Percentiles rank a stretch among this genome's conserved stretches.
These are phyloP conservation scores for Saimiri boliviensis DNA, from an alignment of 2,113 vertebrate species.

Conservation along the genomic window DNA sequence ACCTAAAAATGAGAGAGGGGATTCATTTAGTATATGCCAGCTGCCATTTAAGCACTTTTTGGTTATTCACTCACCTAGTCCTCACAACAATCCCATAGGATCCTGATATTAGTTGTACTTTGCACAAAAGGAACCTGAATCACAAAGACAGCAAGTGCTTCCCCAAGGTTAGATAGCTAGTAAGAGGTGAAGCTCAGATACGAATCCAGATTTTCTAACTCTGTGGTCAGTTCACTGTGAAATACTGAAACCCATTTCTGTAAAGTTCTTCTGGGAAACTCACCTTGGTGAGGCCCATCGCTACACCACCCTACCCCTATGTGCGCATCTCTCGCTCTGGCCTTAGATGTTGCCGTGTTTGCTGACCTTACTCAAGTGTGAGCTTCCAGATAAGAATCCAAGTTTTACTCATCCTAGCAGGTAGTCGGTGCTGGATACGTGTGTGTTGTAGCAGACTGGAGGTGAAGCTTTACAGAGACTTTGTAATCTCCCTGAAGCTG, in stretches of 20 bases:
- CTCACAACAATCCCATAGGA: not conserved
- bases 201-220: not conserved
- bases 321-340: not conserved
- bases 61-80: not conserved
- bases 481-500: not conserved
- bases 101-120: not conserved
- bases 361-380: not conserved
- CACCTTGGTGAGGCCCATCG: not conserved
- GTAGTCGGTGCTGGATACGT: not conserved
- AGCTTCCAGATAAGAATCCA: not conserved
- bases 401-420: not conserved
- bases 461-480: not conserved
- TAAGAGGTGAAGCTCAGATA: not conserved
- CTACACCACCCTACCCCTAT: not conserved
- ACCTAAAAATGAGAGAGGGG: not conserved
- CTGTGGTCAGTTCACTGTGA: not conserved
- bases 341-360: not conserved
- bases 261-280: not conserved
- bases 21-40: not conserved
- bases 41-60: not conserved
- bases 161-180: not conserved
- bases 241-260: not conserved
- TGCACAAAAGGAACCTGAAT: not conserved
- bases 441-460: not conserved
- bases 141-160: not conserved